Conservation (phyloP, 2,888 invertebrate species). For the Lasioglossum lativentre region DNA sequence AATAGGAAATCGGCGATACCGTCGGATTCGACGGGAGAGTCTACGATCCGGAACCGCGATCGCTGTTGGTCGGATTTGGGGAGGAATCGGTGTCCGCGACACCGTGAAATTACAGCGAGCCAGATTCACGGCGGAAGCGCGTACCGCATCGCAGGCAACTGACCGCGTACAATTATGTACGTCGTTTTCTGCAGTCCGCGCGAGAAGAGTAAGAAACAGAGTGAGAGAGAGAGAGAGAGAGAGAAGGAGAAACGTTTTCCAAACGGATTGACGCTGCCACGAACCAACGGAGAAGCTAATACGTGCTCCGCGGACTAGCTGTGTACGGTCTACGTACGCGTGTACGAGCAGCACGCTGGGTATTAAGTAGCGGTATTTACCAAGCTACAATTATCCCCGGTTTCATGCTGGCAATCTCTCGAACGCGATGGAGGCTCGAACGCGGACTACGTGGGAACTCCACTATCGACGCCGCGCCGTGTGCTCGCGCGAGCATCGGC, state of each 20-base stretch:
- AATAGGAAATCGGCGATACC: background rate
- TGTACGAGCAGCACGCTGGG: conserved; percentile 62
- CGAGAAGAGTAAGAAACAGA: conserved; percentile 32
- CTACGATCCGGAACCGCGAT: background rate
- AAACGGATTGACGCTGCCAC: conserved; percentile 67
- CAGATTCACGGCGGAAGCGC: conserved; percentile 62
- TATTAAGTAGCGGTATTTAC: conserved; percentile 79
- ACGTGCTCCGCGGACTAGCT: conserved; percentile 52
- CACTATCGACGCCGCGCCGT: conserved; percentile 34
- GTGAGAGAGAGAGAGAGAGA: background rate
- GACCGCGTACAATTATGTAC: conserved; percentile 68
- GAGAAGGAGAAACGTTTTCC: conserved; percentile 56
- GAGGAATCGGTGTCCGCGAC: conserved; percentile 42
- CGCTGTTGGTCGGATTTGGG: conserved; percentile 19
- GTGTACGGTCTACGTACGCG: conserved; percentile 45
- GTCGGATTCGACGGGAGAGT: background rate
- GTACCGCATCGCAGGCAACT: conserved; percentile 57
- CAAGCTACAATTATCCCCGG: conserved; percentile 76
- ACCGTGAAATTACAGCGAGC: conserved; percentile 60
- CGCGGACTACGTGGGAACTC: conserved; percentile 71
- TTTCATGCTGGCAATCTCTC: conserved; percentile 72
- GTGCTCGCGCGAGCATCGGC: background rate
- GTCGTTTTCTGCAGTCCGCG: conserved; percentile 63
- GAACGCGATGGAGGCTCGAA: conserved; percentile 47
- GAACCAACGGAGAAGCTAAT: conserved; percentile 65